These are phyloP conservation scores for Platysteira castanea DNA, from an alignment of 2,113 vertebrate species.

Conservation along the genomic window DNA sequence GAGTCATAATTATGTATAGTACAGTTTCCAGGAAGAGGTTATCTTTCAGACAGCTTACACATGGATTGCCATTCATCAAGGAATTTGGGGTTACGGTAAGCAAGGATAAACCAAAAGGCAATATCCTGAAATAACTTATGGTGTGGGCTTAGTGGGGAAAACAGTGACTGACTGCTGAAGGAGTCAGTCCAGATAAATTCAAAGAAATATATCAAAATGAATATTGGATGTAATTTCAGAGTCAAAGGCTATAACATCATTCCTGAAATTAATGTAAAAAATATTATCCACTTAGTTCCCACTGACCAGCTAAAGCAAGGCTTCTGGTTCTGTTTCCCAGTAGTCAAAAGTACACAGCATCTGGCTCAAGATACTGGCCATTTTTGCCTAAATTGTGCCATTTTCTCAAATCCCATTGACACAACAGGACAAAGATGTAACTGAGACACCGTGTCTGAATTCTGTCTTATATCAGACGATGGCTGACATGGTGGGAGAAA, in stretches of 20 bases:
- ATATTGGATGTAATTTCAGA: neutral
- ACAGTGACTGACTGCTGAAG: neutral
- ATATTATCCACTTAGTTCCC: neutral
- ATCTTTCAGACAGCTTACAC: neutral
- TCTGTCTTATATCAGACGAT: neutral
- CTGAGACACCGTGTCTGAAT: neutral
- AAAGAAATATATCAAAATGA: neutral
- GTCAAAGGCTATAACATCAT: neutral
- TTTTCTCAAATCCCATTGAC: neutral
- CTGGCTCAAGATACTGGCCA: neutral
- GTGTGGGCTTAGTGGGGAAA: neutral
- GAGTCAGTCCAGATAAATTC: neutral
- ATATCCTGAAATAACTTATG: neutral
- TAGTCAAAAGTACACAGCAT: neutral
- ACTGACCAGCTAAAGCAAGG: neutral
- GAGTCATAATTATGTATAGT: neutral
- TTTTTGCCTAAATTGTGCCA: neutral
- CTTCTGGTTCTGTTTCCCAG: neutral
- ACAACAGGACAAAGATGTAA: neutral
- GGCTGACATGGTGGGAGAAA: neutral
- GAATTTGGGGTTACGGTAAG: neutral
- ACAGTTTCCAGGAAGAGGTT: constrained; percentile 23
- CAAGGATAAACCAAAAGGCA: neutral
- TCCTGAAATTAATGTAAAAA: neutral
- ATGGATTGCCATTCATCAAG: neutral